A percentile compares a stretch with the other conserved stretches of the same genome.
Evolutionary conservation across 2,797 vertebrate genomes (phyloP).

Genomic region (Ispidina lecontei): DNA sequence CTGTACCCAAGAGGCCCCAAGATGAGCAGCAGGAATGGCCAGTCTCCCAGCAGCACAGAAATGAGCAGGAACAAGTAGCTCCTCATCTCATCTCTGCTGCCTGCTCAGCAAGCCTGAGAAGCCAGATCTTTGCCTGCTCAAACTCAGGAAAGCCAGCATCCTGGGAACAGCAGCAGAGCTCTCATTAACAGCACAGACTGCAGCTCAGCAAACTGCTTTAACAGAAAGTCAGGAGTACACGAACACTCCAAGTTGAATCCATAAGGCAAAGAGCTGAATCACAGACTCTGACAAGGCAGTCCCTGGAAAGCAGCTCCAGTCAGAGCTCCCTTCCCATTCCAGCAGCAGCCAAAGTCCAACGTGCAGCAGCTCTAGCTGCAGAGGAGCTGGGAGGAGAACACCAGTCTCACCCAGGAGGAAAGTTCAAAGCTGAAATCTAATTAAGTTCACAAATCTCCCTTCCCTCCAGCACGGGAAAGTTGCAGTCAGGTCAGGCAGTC

Average conservation of each 20-base stretch:
- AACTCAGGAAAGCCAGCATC: constrained; percentile 41
- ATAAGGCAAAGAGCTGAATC: constrained; percentile 63
- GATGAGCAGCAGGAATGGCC: not conserved
- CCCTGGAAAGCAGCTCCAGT: constrained; percentile 51
- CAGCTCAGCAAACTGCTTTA: constrained; percentile 35
- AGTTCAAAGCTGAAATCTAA: constrained; percentile 20
- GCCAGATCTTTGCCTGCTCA: not conserved
- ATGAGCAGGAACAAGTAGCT: constrained; percentile 4
- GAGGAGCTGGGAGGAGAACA: constrained; percentile 15
- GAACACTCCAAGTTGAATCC: constrained; percentile 43
- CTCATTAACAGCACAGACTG: constrained; percentile 56
- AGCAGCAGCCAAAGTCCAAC: constrained; percentile 6
- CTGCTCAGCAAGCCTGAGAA: not conserved
- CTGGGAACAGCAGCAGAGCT: constrained; percentile 40
- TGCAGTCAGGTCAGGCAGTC: not conserved
- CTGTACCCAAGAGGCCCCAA: not conserved
- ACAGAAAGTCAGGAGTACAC: not conserved
- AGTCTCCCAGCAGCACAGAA: constrained; percentile 15
- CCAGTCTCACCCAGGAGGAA: not conserved
- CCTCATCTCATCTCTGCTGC: not conserved
- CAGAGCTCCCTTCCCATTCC: not conserved
- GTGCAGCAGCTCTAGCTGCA: not conserved
- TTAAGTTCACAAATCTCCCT: not conserved
- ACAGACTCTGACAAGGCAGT: constrained; percentile 51
- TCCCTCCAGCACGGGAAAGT: not conserved